phyloP scores from a whole-genome alignment of 2,797 vertebrate genomes.

The Silurus aristotelis region DNA sequence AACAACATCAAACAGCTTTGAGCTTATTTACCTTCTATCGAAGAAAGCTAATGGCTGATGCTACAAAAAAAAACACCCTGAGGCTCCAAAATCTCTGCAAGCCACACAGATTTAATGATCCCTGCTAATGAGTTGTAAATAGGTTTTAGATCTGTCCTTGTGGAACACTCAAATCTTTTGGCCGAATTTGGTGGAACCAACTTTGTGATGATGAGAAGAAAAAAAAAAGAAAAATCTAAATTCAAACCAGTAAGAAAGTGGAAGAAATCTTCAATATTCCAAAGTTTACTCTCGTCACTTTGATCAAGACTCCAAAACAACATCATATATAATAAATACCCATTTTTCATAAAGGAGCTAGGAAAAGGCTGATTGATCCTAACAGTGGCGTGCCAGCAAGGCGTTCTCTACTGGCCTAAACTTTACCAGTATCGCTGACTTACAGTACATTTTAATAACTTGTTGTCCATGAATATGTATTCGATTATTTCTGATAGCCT shows the following conservation, averaged over 20 bases:
- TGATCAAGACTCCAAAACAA: not conserved
- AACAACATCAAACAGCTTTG: conserved; percentile 72
- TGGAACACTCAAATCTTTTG: not conserved
- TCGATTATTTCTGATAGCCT: no score
- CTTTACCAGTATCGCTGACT: no score
- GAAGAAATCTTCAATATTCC: not conserved
- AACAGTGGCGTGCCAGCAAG: no score
- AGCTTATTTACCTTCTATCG: conserved; percentile 76
- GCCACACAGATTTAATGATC: not conserved
- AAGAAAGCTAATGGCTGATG: conserved; percentile 69
- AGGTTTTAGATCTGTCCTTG: not conserved
- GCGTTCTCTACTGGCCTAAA: no score
- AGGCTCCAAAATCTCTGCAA: not conserved
- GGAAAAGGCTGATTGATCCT: no score
- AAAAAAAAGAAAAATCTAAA: not conserved
- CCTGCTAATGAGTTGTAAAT: conserved; percentile 20
- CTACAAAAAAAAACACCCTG: not conserved
- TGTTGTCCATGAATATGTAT: no score
- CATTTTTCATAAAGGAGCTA: no score
- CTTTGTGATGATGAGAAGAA: conserved; percentile 18
- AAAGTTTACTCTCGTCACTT: not conserved
- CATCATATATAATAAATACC: not conserved
- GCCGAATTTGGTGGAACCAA: not conserved
- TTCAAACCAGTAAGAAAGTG: not conserved
- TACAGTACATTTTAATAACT: no score